Evolutionary conservation across 2,797 vertebrate species (phyloP).

Genomic region (Eurystomus glaucurus): DNA sequence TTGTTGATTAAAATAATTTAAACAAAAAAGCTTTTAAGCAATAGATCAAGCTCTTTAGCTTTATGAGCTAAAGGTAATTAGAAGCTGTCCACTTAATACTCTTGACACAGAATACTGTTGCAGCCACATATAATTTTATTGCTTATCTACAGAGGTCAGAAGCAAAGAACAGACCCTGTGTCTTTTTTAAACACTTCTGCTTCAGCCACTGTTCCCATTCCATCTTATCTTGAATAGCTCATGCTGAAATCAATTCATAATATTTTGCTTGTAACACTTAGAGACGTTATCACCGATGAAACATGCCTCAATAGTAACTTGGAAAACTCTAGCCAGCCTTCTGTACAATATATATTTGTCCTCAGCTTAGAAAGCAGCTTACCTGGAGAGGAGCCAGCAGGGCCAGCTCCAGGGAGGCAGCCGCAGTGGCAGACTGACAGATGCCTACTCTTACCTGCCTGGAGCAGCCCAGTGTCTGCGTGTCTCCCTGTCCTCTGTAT

Average conservation of each 20-base stretch:
- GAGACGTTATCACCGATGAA: slow-evolving; percentile 63
- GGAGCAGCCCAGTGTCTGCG: fast-evolving
- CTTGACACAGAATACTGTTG: slow-evolving; percentile 34
- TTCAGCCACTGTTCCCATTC: slow-evolving; percentile 50
- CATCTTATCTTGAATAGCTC: slow-evolving; percentile 70
- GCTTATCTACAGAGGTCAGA: slow-evolving; percentile 72
- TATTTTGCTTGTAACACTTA: slow-evolving; percentile 72
- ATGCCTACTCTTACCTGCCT: slow-evolving; percentile 34
- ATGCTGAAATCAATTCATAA: slow-evolving; percentile 73
- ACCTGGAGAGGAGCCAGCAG: slow-evolving; percentile 64
- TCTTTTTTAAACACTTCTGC: slow-evolving; percentile 60
- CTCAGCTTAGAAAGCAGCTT: slow-evolving; percentile 36
- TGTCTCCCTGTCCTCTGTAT: not conserved
- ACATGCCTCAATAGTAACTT: slow-evolving; percentile 61
- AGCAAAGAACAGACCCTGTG: slow-evolving; percentile 39
- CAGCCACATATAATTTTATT: slow-evolving; percentile 62
- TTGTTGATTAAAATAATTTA: slow-evolving; percentile 69
- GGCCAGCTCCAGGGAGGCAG: slow-evolving; percentile 12
- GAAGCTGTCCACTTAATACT: slow-evolving; percentile 68
- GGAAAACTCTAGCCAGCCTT: slow-evolving; percentile 39
- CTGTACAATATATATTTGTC: slow-evolving; percentile 34
- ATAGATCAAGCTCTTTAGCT: slow-evolving; percentile 60
- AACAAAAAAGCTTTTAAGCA: slow-evolving; percentile 65
- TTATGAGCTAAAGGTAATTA: slow-evolving; percentile 67
- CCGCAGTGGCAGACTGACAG: slow-evolving; percentile 34